phyloP scores from a whole-genome alignment of 2,888 invertebrate genomes.

The Drepanosiphum platanoidis region DNA sequence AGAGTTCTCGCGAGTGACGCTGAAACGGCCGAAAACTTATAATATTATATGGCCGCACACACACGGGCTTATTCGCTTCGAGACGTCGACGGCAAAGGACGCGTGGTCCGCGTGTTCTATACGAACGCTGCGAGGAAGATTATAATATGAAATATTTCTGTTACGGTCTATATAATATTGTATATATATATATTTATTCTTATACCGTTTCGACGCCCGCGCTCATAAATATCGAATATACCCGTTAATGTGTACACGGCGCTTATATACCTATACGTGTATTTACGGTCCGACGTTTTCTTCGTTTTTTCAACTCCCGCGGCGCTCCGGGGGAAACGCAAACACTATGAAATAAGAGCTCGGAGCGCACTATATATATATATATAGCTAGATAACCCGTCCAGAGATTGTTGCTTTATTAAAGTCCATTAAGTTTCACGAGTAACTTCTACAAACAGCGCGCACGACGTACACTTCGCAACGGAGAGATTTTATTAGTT shows the following conservation, averaged over 20 bases:
- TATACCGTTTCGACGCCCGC: neutral
- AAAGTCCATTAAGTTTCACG: constrained; percentile 11
- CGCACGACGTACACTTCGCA: too few relatives aligned
- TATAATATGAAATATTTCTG: neutral
- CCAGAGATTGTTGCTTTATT: constrained; percentile 4
- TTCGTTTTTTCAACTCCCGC: constrained; percentile 12
- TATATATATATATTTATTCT: neutral
- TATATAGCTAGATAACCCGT: neutral
- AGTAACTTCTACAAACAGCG: neutral
- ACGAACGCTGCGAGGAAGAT: too few relatives aligned
- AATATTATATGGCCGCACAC: too few relatives aligned
- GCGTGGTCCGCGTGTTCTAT: too few relatives aligned
- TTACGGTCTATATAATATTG: too few relatives aligned
- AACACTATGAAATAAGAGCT: neutral
- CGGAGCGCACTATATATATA: neutral
- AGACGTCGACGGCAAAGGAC: too few relatives aligned
- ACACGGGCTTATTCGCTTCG: too few relatives aligned
- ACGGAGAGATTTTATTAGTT: constrained; percentile 3
- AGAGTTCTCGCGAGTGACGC: neutral
- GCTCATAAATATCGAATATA: constrained; percentile 5
- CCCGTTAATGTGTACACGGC: neutral
- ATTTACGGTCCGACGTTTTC: neutral
- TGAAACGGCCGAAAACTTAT: neutral
- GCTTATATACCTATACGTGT: neutral
- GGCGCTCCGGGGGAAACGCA: neutral